phyloP scores from a whole-genome alignment of 2,113 vertebrate species.

The Notothenia rossii region DNA sequence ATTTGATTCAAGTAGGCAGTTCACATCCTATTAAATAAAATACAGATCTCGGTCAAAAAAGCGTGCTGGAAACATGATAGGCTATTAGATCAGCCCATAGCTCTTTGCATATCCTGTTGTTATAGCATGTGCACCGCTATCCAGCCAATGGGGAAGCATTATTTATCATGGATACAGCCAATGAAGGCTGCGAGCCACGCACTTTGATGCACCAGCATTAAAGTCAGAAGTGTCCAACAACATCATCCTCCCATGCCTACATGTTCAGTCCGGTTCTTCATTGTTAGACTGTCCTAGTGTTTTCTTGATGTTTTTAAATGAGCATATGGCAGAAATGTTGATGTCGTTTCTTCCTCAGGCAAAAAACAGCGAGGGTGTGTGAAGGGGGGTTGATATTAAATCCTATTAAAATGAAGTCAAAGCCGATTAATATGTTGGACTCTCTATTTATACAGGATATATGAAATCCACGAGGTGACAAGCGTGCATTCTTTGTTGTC shows the following conservation, averaged over 20 bases:
- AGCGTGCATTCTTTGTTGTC: slow-evolving; percentile 65
- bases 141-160: slow-evolving; percentile 73
- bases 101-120: slow-evolving; percentile 78
- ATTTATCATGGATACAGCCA: slow-evolving; percentile 61
- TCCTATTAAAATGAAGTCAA: slow-evolving; percentile 33
- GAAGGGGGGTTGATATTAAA: slow-evolving; percentile 22
- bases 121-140: slow-evolving; percentile 76
- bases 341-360: background rate
- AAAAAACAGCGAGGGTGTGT: background rate
- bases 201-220: slow-evolving; percentile 18
- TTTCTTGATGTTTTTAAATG: background rate
- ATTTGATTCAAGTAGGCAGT: slow-evolving; percentile 10
- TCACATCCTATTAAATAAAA: slow-evolving; percentile 34
- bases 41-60: slow-evolving; percentile 50
- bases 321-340: slow-evolving; percentile 8
- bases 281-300: background rate
- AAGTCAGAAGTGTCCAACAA: slow-evolving; percentile 45
- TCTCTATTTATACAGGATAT: slow-evolving; percentile 9
- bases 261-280: background rate
- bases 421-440: slow-evolving; percentile 35
- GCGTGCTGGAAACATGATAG: slow-evolving; percentile 56
- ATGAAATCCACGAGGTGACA: slow-evolving; percentile 30
- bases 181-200: slow-evolving; percentile 59
- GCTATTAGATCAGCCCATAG: slow-evolving; percentile 67
- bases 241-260: slow-evolving; percentile 13